Conservation (phyloP, 2,888 invertebrate species). For the Euplagia quadripunctaria region DNA sequence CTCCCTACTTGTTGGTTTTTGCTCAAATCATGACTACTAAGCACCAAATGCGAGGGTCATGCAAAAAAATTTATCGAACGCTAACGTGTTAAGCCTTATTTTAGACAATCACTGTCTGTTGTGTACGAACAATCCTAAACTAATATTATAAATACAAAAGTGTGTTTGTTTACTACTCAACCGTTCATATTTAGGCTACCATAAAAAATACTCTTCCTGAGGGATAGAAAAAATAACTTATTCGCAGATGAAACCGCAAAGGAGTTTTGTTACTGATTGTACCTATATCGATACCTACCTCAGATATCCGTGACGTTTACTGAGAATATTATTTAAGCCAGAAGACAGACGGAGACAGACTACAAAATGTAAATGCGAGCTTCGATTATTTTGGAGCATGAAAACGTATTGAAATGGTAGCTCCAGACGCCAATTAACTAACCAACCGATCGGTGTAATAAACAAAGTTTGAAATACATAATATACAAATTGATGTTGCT, state of each 20-base stretch:
- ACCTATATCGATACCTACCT: background rate
- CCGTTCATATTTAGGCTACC: too few relatives aligned
- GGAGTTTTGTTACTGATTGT: background rate
- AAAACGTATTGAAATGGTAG: conserved; percentile 4
- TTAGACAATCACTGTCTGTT: too few relatives aligned
- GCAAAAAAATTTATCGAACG: background rate
- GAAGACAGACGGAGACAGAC: background rate
- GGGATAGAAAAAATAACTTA: too few relatives aligned
- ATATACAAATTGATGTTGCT: background rate
- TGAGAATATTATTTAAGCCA: conserved; percentile 35
- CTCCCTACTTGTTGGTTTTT: conserved; percentile 46
- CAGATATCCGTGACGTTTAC: conserved; percentile 12
- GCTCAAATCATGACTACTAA: conserved; percentile 28
- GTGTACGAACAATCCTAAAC: too few relatives aligned
- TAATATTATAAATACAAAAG: too few relatives aligned
- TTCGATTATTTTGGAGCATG: conserved; percentile 13
- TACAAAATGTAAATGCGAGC: conserved; percentile 8
- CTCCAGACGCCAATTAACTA: conserved; percentile 11
- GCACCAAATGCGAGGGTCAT: conserved; percentile 1
- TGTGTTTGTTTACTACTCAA: too few relatives aligned
- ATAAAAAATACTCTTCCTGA: too few relatives aligned
- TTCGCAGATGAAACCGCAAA: too few relatives aligned
- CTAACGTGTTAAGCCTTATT: background rate
- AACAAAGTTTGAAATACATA: background rate
- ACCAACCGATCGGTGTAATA: background rate